Evolutionary conservation across 2,888 invertebrate genomes (phyloP), one percentile per base, ranked within the genome.

Genomic region (Brachyptera putata): DNA sequence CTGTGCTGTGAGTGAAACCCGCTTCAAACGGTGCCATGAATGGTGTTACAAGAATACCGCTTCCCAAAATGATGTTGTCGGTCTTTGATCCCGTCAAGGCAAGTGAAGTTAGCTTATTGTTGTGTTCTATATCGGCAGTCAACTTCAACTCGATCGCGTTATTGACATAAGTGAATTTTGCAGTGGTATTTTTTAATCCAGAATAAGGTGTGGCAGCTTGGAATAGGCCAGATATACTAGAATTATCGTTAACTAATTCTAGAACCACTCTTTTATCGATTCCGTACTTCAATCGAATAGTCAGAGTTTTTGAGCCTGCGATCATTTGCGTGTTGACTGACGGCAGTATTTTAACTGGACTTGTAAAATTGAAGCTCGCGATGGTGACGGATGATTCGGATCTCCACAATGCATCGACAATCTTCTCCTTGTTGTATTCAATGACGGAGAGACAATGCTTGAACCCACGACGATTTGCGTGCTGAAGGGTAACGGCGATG

Each of bases 181-280:
- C 55, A 16, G 58, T 22, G 18, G 56, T 61, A 16, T 61, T 30
- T 34, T 66, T 60, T 39, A 60, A 67, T 5, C 61, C 63, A 41
- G 16, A 22, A 21, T 65, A 61, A 16, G 66, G 60, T n/a, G 66
- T 64, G 9, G 13, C 30, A 14, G 64, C 53, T 30, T 41, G 34
- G 22, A 61, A 11, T 5, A 43, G 16, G 25, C 53, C 57, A 22
- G 46, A 34, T 13, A 25, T 34, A 34, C 25, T 46, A 36, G 34
- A 34, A 16, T 22, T 53, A 24, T 43, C 25, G 21, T 46, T 49
- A 36, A 61, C n/a, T n/a, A n/a, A 43, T 37, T 57, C 53, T n/a
- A 26, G 26, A 39, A 22, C 13, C 2, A 56, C 55, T 48, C 34
- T 30, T 22, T 49, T 48, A 26, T 58, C n/a, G 22, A 16, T 14